A percentile compares a stretch with the other conserved stretches of the same genome.
These are phyloP conservation scores for Tragelaphus oryx DNA, from an alignment of 2,797 vertebrate species.

Conservation along the genomic window DNA sequence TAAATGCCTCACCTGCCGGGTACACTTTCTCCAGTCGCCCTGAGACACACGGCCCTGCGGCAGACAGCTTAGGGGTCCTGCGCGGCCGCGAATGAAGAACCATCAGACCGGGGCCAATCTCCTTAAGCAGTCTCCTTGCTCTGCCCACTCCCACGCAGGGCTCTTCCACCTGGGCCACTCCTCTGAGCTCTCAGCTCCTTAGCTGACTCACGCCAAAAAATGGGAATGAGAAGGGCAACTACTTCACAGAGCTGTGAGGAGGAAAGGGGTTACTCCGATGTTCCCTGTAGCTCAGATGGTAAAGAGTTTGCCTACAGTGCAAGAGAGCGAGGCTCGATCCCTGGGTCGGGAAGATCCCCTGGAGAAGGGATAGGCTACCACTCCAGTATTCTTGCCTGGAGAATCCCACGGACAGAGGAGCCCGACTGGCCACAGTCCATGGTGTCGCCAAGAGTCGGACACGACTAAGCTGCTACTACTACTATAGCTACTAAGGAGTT, in stretches of 20 bases:
- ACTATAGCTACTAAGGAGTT: neutral
- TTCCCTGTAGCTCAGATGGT: neutral
- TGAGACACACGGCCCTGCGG: neutral
- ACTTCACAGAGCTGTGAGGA: neutral
- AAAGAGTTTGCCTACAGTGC: neutral
- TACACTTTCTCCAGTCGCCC: neutral
- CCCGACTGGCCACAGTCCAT: neutral
- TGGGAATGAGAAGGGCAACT: neutral
- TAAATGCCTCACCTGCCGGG: neutral
- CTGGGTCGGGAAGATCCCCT: neutral
- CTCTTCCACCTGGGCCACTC: neutral
- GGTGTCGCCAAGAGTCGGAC: neutral
- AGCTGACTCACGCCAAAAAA: neutral
- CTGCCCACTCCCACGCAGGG: neutral
- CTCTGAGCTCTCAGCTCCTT: neutral
- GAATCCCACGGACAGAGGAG: neutral
- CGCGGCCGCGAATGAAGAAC: neutral
- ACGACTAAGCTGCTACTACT: neutral
- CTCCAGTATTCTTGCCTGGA: neutral
- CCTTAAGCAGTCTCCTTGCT: neutral
- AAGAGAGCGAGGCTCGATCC: neutral
- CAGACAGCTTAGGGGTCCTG: neutral
- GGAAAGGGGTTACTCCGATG: neutral
- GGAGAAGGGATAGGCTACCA: neutral
- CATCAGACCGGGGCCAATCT: neutral